Conservation (phyloP, 2,113 vertebrate species). For the Cyrtonyx montezumae region DNA sequence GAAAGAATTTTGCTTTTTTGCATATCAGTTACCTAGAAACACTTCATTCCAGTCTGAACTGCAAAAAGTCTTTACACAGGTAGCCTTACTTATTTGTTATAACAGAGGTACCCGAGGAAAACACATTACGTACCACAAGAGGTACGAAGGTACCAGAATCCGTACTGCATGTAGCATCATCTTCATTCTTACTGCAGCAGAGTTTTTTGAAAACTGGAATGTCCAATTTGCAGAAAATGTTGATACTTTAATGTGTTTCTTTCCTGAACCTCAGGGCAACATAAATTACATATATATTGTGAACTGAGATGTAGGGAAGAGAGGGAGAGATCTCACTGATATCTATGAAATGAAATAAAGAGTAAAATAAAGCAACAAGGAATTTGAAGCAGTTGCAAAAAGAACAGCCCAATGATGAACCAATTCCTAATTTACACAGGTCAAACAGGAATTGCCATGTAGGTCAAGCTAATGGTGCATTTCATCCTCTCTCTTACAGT, state of each 20-base stretch:
- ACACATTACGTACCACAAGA: not conserved
- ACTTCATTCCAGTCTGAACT: not conserved
- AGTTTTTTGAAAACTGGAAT: not conserved
- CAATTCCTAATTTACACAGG: not conserved
- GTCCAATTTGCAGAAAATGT: not conserved
- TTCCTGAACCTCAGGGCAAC: not conserved
- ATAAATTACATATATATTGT: not conserved
- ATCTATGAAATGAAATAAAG: not conserved
- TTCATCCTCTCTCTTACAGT: not conserved
- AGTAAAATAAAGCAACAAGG: not conserved
- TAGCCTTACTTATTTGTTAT: not conserved
- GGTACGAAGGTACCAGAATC: not conserved
- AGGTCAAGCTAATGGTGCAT: not conserved
- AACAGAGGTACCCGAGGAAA: not conserved
- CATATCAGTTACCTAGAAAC: conserved; percentile 4
- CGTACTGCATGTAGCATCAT: not conserved
- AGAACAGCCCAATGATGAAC: not conserved
- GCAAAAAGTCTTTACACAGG: not conserved
- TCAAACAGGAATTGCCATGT: not conserved
- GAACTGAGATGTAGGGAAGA: not conserved
- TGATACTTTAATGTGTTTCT: not conserved
- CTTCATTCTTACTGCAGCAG: not conserved
- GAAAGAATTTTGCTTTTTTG: conserved; percentile 16
- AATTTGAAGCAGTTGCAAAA: not conserved
- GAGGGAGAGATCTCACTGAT: not conserved